phyloP scores from a whole-genome alignment of 2,888 invertebrate species.

The Notocelia uddmanniana region DNA sequence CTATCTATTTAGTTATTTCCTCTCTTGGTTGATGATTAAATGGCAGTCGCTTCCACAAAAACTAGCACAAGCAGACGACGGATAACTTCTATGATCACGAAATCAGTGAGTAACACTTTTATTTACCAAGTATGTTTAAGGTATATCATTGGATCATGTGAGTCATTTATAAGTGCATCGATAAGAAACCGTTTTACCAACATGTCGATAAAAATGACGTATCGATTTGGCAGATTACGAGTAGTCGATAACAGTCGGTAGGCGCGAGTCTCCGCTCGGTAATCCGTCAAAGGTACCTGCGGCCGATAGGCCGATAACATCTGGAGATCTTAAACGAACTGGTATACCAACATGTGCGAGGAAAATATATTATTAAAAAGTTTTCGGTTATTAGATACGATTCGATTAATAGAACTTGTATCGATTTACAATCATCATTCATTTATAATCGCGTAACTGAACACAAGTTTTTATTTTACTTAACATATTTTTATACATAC shows the following conservation, averaged over 20 bases:
- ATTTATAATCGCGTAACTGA: too few relatives aligned
- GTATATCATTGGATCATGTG: background rate
- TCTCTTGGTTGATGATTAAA: too few relatives aligned
- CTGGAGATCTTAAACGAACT: slow-evolving; percentile 30
- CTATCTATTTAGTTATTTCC: too few relatives aligned
- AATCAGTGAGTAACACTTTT: background rate
- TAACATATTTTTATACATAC: too few relatives aligned
- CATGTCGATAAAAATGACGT: slow-evolving; percentile 41
- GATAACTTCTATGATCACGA: too few relatives aligned
- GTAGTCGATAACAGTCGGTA: slow-evolving; percentile 39
- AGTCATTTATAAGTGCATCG: slow-evolving; percentile 6
- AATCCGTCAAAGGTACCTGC: slow-evolving; percentile 40
- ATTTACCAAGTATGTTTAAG: background rate
- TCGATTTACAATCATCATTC: too few relatives aligned
- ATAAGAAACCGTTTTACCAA: slow-evolving; percentile 29
- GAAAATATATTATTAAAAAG: background rate
- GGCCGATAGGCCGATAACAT: slow-evolving; percentile 34
- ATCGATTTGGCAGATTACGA: slow-evolving; percentile 40
- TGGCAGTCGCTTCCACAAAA: too few relatives aligned
- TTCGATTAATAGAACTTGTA: too few relatives aligned
- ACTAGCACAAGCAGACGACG: too few relatives aligned
- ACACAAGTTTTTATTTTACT: too few relatives aligned
- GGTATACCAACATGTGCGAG: background rate
- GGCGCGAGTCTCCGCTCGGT: slow-evolving; percentile 29
- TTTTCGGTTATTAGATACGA: background rate